phyloP scores from a whole-genome alignment of 2,888 invertebrate species.

The Smittia sp. region DNA sequence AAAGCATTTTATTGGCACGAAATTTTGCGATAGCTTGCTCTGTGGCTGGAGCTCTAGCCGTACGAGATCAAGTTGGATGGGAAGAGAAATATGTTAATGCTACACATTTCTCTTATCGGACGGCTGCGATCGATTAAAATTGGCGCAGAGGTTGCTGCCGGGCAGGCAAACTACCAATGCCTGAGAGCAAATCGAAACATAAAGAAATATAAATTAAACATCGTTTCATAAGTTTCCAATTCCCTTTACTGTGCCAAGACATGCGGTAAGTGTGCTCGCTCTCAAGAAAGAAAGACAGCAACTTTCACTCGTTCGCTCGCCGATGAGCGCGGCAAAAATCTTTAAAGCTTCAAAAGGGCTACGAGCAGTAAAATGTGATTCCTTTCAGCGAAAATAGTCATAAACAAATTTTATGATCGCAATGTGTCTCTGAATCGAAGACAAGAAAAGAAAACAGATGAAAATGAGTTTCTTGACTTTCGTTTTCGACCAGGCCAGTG shows the following conservation, averaged over 20 bases:
- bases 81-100: background rate
- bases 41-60: background rate
- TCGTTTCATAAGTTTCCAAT: background rate
- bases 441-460: too few relatives aligned
- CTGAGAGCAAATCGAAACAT: background rate
- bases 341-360: background rate
- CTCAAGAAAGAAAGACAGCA: background rate
- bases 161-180: background rate
- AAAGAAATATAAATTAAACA: background rate
- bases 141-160: background rate
- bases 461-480: background rate
- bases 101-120: background rate
- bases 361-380: background rate
- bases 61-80: background rate
- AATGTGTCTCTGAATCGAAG: background rate
- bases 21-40: background rate
- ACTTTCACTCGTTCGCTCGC: background rate
- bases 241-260: background rate
- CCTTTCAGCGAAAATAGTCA: constrained; percentile 3
- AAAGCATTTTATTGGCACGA: background rate
- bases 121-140: background rate
- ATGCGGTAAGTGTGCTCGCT: too few relatives aligned
- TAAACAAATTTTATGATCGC: background rate
- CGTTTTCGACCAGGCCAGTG: background rate
- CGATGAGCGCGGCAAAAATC: background rate